phyloP scores from a whole-genome alignment of 2,888 invertebrate genomes.

The Buathra laborator region DNA sequence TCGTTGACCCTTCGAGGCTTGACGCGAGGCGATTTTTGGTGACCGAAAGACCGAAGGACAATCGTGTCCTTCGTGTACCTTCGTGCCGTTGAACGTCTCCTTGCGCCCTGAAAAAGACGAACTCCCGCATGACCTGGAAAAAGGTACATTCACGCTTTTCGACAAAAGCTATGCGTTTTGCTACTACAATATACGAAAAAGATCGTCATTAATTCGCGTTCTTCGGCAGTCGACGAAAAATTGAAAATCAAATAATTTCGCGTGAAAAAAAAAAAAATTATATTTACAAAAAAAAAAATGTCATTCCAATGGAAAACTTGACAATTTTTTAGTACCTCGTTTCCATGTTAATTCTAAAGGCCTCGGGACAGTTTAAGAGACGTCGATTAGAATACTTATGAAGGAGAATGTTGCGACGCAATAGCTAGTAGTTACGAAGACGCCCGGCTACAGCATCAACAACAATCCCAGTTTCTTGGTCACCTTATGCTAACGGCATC shows the following conservation, averaged over 20 bases:
- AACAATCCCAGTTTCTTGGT: constrained; percentile 37
- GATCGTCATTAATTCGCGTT: background rate
- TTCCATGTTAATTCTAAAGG: too few relatives aligned
- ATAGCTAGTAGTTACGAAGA: constrained; percentile 21
- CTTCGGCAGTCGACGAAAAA: background rate
- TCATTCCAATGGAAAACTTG: too few relatives aligned
- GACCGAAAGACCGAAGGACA: constrained; percentile 56
- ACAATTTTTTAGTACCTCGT: background rate
- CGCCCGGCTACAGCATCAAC: constrained; percentile 39
- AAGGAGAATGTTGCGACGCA: constrained; percentile 38
- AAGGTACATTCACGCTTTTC: constrained; percentile 14
- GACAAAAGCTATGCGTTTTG: too few relatives aligned
- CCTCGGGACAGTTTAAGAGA: background rate
- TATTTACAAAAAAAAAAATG: background rate
- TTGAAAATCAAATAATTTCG: background rate
- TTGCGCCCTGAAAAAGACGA: background rate
- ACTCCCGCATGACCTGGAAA: constrained; percentile 17
- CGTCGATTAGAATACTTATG: constrained; percentile 39
- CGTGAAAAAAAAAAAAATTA: too few relatives aligned
- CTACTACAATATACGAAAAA: too few relatives aligned
- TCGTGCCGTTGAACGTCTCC: constrained; percentile 7
- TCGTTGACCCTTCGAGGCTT: constrained; percentile 60
- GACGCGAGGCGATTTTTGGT: constrained; percentile 42
- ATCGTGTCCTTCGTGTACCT: constrained; percentile 54
- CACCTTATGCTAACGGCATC: constrained; percentile 18